Base-by-base conservation (phyloP, 2,797 vertebrate species). In the Syncerus caffer region DNA sequence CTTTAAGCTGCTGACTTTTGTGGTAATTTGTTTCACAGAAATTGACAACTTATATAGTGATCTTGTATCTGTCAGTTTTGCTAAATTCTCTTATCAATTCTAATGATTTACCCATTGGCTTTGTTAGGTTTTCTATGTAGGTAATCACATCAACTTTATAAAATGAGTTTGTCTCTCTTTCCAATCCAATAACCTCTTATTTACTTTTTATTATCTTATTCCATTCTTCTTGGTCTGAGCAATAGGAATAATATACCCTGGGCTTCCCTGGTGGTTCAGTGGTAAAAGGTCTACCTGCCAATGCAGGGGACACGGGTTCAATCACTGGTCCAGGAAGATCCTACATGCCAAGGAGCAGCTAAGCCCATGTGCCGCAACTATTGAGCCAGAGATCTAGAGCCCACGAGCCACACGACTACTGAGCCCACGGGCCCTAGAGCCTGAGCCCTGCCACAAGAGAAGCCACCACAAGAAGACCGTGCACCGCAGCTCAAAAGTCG, bases 401-500 rank as follows among this genome's bases (percentile, higher is more conserved):
- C 67, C 34, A 7, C 2, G 2, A 2, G 21, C 21, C 34, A 21
- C 2, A 3, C 0, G 21, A 12, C 67, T 21, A 0, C 34, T 3
- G 17, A 38, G 34, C 67, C 64, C 34, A 23, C 10, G 2, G n/a
- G 19, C 67, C 64, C 67, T 25, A 0, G 38, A 25, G 21, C 67
- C 64, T 74, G 67, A 25, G 71, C 21, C 23, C 21, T 25, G 19
- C 38, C 6, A 1, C 71, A 42, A 23, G 67, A 74, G 71, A 1
- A 25, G 71, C 19, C 67, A 1, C 17, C 67, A 13, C 67, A 38
- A 6, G 67, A 3, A 38, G 67, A 12, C 34, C 10, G 3, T 2
- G 23, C 7, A 0, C 38, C 3, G 3, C 71, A 42, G 12, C 71
- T 14, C 6, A 0, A 14, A 25, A 7, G 38, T 13, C 6, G 23